Conservation (phyloP, 2,888 invertebrate genomes). For the Invenusta paracnida region DNA sequence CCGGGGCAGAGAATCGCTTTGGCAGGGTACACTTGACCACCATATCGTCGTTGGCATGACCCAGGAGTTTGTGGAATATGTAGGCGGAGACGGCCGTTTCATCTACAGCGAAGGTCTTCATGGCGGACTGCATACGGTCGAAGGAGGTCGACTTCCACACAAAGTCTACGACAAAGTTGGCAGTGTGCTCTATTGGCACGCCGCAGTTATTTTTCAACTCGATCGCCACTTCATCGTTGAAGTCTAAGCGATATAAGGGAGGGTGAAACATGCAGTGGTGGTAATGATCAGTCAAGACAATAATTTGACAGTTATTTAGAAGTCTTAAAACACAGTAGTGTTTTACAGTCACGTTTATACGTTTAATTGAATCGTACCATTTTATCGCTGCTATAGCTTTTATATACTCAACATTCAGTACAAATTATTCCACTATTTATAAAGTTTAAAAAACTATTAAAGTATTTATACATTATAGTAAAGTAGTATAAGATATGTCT, state of each 20-base stretch:
- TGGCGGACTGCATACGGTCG: conserved; percentile 90
- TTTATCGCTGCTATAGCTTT: too few relatives aligned
- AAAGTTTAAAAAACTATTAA: too few relatives aligned
- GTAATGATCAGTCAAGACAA: conserved; percentile 58
- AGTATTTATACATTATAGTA: too few relatives aligned
- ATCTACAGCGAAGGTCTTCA: conserved; percentile 90
- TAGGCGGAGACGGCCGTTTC: conserved; percentile 92
- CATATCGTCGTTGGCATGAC: conserved; percentile 75
- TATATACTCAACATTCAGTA: too few relatives aligned
- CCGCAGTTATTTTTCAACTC: conserved; percentile 74
- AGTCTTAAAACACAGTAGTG: too few relatives aligned
- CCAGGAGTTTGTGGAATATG: conserved; percentile 90
- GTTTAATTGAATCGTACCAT: too few relatives aligned
- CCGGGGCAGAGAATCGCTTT: conserved; percentile 92
- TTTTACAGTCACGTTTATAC: too few relatives aligned
- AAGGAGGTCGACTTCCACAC: conserved; percentile 98
- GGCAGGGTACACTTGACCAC: conserved; percentile 84
- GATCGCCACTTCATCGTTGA: conserved; percentile 93
- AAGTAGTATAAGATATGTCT: too few relatives aligned
- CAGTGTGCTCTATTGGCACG: conserved; percentile 82
- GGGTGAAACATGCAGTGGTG: neutral
- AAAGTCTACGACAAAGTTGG: conserved; percentile 94
- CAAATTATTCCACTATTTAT: too few relatives aligned
- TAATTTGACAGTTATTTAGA: too few relatives aligned
- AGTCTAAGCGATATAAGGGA: conserved; percentile 64